A percentile compares a stretch with the other conserved stretches of the same genome.
These are phyloP conservation scores for Epizoanthus scotinus DNA, from an alignment of 92 coral and sea anemone genomes.

Conservation along the genomic window DNA sequence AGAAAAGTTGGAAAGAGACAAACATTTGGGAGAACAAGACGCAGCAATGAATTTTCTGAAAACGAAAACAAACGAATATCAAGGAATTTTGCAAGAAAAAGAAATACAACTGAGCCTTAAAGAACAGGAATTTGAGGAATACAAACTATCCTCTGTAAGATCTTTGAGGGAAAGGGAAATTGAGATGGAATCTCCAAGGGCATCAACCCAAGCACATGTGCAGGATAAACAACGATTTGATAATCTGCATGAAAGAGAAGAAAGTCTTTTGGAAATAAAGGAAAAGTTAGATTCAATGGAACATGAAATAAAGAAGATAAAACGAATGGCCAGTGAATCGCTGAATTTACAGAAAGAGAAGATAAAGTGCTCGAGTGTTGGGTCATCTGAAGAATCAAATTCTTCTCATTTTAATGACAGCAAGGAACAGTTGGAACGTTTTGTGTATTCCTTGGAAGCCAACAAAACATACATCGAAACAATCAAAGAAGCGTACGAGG, in stretches of 20 bases:
- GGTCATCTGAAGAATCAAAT: too few relatives aligned
- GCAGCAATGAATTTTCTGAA: not conserved
- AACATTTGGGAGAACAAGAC: conserved; percentile 19
- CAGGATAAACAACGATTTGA: not conserved
- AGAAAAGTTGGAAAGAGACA: conserved; percentile 3
- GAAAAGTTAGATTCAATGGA: conserved; percentile 1
- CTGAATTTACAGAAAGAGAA: not conserved
- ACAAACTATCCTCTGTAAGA: not conserved
- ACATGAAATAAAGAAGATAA: conserved; percentile 21
- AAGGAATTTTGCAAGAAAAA: not conserved
- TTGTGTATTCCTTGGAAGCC: not conserved
- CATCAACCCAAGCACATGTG: not conserved
- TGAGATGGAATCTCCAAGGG: not conserved
- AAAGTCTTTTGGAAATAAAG: not conserved
- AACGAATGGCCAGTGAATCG: not conserved
- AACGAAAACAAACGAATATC: not conserved
- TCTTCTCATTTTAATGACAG: not conserved
- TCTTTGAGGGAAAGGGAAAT: not conserved
- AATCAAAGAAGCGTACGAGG: conserved; percentile 4
- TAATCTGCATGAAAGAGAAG: conserved; percentile 8
- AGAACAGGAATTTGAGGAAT: not conserved
- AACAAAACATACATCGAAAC: not conserved
- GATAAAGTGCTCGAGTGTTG: too few relatives aligned
- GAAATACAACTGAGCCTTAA: too few relatives aligned
- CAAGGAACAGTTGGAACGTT: conserved; percentile 4